phyloP scores from a whole-genome alignment of 2,888 invertebrate genomes.

The Harpalus rubripes region DNA sequence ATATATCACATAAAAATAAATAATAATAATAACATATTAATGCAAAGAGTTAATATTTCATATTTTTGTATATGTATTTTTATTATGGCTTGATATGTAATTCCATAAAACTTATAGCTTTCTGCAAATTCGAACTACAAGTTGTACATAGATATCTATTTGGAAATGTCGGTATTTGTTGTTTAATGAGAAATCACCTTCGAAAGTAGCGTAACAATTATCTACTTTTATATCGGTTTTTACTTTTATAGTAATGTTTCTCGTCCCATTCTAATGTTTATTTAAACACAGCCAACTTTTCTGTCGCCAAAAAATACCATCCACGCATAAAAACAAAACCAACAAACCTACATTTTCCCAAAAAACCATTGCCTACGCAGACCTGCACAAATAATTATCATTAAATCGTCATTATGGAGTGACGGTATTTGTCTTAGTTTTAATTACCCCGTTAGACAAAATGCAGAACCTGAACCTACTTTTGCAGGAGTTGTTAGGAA shows the following conservation, averaged over 20 bases:
- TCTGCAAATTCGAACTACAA: no score
- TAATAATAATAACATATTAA: no score
- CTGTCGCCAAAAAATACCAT: background rate
- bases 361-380: constrained; percentile 44
- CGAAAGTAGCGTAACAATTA: background rate
- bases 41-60: no score
- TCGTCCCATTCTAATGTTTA: constrained; percentile 32
- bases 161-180: no score
- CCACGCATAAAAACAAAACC: constrained; percentile 41
- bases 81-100: no score
- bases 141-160: no score
- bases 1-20: no score
- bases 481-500: constrained; percentile 42
- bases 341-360: constrained; percentile 53
- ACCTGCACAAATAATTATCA: constrained; percentile 39
- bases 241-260: background rate
- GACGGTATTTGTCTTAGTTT: constrained; percentile 36
- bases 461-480: constrained; percentile 13
- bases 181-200: no score
- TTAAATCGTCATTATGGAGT: constrained; percentile 47
- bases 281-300: constrained; percentile 29
- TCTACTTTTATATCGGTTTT: background rate
- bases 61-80: no score
- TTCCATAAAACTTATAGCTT: no score
- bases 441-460: constrained; percentile 25